Evolutionary conservation across 2,113 vertebrate genomes (phyloP), one percentile per base, ranked within the genome.

Genomic region (Mungos mungo): DNA sequence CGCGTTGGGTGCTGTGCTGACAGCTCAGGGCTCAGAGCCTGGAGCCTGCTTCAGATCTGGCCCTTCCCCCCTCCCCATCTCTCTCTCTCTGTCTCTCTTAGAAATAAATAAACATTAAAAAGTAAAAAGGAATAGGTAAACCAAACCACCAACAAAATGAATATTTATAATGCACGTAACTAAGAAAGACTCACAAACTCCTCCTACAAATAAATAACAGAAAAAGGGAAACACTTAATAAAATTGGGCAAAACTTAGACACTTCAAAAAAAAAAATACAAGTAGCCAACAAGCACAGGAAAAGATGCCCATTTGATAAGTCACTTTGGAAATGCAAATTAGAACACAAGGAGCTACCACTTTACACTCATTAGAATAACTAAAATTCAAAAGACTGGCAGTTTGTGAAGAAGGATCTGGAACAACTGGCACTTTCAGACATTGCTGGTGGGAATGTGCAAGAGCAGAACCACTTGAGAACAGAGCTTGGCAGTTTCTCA

Each of bases 81-180:
- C 57, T 23, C 57, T 23, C 57, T 60, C 21, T 60, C 57, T 57
- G 54, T 57, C 18, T 60, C 57, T 60, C 7, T 60, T 21, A 60
- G 19, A 60, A 60, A 60, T 60, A 21, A 60, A 60, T 60, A 60
- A 60, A 60, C 57, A 25, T 60, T 60, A 10, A 10, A 60, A 60
- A 60, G 23, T 72, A 71, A 94, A 47, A 81, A 71, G 29, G 18
- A 92, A 96, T 35, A 90, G 45, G 23, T 31, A 97, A 90, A 60
- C 6, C 41, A 93, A 90, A 60, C 6, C 41, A 93, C 35, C 41
- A 88, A 15, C 21, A 50, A 10, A 47, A 77, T 74, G 80, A 77
- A 52, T 71, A 88, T 68, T 68, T 87, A 52, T 50, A 93, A 45
- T 68, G 45, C 1, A 47, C 3, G 5, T 57, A 88, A 83, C 41